Evolutionary conservation across 2,888 invertebrate genomes (phyloP).

Genomic region (Lobophora halterata): DNA sequence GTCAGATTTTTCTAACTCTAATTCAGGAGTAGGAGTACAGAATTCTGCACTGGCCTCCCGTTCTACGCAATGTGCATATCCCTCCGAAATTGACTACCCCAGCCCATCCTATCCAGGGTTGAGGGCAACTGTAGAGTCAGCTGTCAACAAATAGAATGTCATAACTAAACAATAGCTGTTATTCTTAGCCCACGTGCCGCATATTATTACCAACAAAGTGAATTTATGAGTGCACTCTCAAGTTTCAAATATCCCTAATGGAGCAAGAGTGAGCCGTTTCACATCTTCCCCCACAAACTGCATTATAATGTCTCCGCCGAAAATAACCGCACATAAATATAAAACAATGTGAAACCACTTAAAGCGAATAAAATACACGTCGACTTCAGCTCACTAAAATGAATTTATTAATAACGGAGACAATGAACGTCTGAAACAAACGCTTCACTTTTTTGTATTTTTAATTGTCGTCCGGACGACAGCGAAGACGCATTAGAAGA

Average conservation of each 20-base stretch:
- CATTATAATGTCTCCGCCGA: conserved; percentile 78
- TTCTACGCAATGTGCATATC: too few species aligned
- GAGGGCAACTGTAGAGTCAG: too few species aligned
- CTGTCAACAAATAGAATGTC: conserved; percentile 8
- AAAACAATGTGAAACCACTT: conserved; percentile 82
- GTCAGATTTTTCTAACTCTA: too few species aligned
- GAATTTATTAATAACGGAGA: conserved; percentile 81
- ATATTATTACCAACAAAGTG: conserved; percentile 73
- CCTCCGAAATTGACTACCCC: too few species aligned
- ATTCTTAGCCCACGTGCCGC: conserved; percentile 51
- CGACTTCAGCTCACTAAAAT: conserved; percentile 79
- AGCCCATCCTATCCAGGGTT: too few species aligned
- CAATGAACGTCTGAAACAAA: conserved; percentile 81
- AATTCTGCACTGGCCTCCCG: too few species aligned
- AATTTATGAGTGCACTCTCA: conserved; percentile 79
- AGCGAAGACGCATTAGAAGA: conserved; percentile 77
- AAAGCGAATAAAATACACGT: conserved; percentile 81
- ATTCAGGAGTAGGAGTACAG: too few species aligned
- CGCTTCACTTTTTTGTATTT: conserved; percentile 79
- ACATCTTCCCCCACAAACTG: conserved; percentile 79
- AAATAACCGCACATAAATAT: conserved; percentile 81
- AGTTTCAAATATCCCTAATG: conserved; percentile 80
- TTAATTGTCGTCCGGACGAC: conserved; percentile 79
- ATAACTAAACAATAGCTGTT: conserved; percentile 56
- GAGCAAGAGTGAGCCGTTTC: conserved; percentile 76